A percentile compares a stretch with the other conserved stretches of the same genome.
These are phyloP conservation scores for Danio kyathit DNA, from an alignment of 2,797 vertebrate species.

Conservation along the genomic window DNA sequence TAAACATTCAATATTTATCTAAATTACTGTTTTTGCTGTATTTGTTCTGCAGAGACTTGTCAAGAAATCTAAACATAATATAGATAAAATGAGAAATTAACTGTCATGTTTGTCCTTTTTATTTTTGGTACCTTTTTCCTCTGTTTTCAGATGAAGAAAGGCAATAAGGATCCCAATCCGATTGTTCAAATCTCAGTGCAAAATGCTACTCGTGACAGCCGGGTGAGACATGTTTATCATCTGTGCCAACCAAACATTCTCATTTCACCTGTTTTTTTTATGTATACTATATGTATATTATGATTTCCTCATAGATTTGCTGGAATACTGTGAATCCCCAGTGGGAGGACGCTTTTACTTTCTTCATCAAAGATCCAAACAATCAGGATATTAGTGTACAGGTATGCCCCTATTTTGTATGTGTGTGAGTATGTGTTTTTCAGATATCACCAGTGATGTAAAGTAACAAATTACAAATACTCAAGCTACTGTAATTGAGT, in stretches of 20 bases:
- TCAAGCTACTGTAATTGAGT: no score
- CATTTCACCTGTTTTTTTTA: neutral
- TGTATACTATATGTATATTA: neutral
- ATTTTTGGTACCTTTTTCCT: slow-evolving; percentile 6
- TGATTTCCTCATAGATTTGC: slow-evolving; percentile 75
- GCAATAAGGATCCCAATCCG: slow-evolving; percentile 88
- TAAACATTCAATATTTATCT: neutral
- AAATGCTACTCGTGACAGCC: slow-evolving; percentile 88
- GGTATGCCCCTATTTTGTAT: slow-evolving; percentile 69
- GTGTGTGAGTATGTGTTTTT: no score
- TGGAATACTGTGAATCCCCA: slow-evolving; percentile 82
- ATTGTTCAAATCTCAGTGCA: slow-evolving; percentile 90
- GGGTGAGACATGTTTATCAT: slow-evolving; percentile 73
- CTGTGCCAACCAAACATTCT: neutral
- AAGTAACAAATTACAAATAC: no score
- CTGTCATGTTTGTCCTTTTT: neutral
- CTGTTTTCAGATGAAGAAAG: slow-evolving; percentile 86
- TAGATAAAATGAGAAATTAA: neutral
- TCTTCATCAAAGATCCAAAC: slow-evolving; percentile 89
- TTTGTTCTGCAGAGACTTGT: neutral
- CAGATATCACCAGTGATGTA: no score
- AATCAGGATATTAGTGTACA: slow-evolving; percentile 88
- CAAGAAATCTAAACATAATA: neutral
- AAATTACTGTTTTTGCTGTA: neutral
- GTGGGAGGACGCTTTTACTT: slow-evolving; percentile 93